These are phyloP conservation scores for Calameuta filiformis DNA, from an alignment of 2,888 invertebrate genomes.

Conservation along the genomic window DNA sequence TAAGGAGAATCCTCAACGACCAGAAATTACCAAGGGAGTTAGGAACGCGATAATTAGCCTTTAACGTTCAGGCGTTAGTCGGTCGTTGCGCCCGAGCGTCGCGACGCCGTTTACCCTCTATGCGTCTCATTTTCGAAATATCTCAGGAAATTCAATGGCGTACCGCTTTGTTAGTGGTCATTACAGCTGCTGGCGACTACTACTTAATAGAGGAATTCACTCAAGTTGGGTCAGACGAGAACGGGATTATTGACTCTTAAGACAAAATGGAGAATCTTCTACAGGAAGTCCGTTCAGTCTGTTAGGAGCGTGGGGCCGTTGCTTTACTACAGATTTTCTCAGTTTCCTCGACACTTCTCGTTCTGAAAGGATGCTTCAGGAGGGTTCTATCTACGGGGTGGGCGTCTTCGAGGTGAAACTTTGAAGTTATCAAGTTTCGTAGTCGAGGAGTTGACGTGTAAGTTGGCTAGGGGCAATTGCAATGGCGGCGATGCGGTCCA, in stretches of 20 bases:
- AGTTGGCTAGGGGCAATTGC: too few relatives aligned
- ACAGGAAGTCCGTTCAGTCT: not conserved
- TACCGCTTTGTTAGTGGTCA: slow-evolving; percentile 51
- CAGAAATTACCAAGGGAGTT: not conserved
- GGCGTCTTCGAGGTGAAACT: too few relatives aligned
- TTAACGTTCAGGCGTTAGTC: slow-evolving; percentile 51
- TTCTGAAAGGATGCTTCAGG: too few relatives aligned
- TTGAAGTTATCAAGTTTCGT: too few relatives aligned
- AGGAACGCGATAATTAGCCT: slow-evolving; percentile 45
- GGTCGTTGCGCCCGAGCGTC: slow-evolving; percentile 26
- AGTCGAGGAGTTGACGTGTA: too few relatives aligned
- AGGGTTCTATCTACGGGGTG: too few relatives aligned
- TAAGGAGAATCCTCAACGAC: not conserved
- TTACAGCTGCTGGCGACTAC: slow-evolving; percentile 39
- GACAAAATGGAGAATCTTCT: not conserved
- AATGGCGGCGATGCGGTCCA: too few relatives aligned
- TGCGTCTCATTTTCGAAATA: slow-evolving; percentile 38
- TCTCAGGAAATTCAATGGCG: slow-evolving; percentile 40
- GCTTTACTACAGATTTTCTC: too few relatives aligned
- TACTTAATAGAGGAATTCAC: not conserved
- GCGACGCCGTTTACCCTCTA: slow-evolving; percentile 37
- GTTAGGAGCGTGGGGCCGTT: too few relatives aligned
- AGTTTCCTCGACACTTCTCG: too few relatives aligned
- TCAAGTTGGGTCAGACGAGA: not conserved
- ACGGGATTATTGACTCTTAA: not conserved